Evolutionary conservation across 2,888 invertebrate species (phyloP), one percentile per base, ranked within the genome.

Genomic region (Oscheius sp.): DNA sequence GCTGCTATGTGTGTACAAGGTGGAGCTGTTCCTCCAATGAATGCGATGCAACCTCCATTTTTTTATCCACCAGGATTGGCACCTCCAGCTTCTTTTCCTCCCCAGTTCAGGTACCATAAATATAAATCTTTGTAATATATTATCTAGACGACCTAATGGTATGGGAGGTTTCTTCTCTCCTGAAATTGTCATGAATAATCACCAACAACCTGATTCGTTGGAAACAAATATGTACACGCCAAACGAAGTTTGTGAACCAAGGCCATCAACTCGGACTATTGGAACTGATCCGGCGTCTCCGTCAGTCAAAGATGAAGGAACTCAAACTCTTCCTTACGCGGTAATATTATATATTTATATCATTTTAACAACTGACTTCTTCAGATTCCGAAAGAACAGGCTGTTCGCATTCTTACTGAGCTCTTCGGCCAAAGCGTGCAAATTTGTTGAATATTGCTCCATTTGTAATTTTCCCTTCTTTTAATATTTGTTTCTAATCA

Each of bases 401-500:
- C 59, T 12, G 69, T 46, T 29, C 58, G 45, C 6, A 13, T 58
- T 27, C 69, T 70, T 12, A 35, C 58, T n/a, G 69, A 70, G 58
- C 21, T 70, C 46, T 45, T 59, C 29, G 69, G 69, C 7, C 69
- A 70, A 58, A 56, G 58, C n/a, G 46, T 70, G 16, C 52, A 52
- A 21, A 55, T 55, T 55, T 55, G 55, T 21, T 49, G 49, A 43
- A 23, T 43, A 12, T 63, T 27, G n/a, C 16, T 49, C 27, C 18
- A 3, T 64, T 27, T 25, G 29, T 49, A 46, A 46, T 35, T 9
- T 35, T 35, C 35, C 35, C 35, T 35, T 35, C 9, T 35, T 35
- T 35, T 6, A 35, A 35, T 35, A 35, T 35, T 35, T 35, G 35
- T 35, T 35, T 35, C 35, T 35, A 35, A 35, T 35, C 35, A 35